Base-by-base conservation (phyloP, 2,113 vertebrate genomes). In the Paralichthys olivaceus region DNA sequence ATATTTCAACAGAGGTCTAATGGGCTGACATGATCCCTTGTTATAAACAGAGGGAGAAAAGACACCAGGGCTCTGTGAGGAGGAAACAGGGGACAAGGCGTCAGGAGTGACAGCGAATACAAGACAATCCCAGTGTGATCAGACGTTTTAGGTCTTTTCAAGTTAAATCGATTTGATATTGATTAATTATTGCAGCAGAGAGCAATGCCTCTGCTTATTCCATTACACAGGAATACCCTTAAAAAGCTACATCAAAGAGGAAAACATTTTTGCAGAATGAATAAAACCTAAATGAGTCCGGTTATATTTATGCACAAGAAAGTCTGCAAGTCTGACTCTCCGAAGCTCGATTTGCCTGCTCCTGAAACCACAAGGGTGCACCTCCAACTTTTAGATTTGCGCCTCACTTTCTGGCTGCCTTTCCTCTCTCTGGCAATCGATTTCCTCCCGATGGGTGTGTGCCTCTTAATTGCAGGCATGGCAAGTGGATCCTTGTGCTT, bases 1-100 rank as follows among this genome's bases (percentile, higher is more conserved):
- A 91, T 91, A 82, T 91, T 91, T 91, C 87, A 91, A 73, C 87
- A 86, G 79, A 69, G 83, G 72, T 85, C 86, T 87, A 88, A 90
- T 88, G 79, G 87, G 83, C 83, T 76, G 82, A 88, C 77, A 88
- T 85, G 84, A 87, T 89, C 77, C 69, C 71, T 54, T 76, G 78
- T 75, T 79, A 73, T 75, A 83, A 80, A 89, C 68, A 66, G 47
- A 72, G 51, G 25, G 63, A 71, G 60, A 47, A 57, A 77, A 69
- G 64, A 3, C 40, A 15, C 34, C 9, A 45, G 26, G 49, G 68
- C 28, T 81, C 25, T 25, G 49, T 2, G 25, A 34, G 55, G 55
- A 53, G 49, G 60, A 76, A 77, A 75, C 0, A 61, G 32, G 51
- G 37, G 22, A 32, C 29, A 49, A 25, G 22, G 25, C 11, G n/a